These are phyloP conservation scores for Psittacara wagleri DNA, from an alignment of 2,113 vertebrate genomes.

Conservation along the genomic window DNA sequence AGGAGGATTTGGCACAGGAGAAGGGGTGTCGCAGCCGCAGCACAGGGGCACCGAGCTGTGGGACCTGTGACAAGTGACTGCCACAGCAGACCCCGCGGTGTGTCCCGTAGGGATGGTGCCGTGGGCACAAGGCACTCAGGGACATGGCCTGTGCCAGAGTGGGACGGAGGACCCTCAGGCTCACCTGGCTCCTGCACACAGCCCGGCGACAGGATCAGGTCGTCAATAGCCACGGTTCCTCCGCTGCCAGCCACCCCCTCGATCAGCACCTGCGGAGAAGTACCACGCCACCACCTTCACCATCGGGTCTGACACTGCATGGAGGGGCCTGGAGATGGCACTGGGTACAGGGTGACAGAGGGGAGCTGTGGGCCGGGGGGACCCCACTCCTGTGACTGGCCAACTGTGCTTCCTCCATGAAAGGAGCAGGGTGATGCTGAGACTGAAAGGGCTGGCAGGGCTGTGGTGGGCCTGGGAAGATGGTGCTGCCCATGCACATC, in stretches of 20 bases:
- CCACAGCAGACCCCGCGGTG: not conserved
- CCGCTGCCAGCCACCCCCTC: conserved; percentile 66
- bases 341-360: not conserved
- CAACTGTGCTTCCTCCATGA: fast-evolving
- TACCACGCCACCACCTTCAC: fast-evolving
- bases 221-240: conserved; percentile 84
- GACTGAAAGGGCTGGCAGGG: not conserved
- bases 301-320: fast-evolving
- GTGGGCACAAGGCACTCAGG: not conserved
- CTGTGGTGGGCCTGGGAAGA: not conserved
- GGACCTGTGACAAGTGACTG: not conserved
- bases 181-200: conserved; percentile 74
- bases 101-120: not conserved
- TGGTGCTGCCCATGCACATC: not conserved
- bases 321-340: fast-evolving
- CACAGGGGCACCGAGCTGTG: not conserved
- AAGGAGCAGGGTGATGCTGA: fast-evolving
- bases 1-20: not conserved
- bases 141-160: fast-evolving
- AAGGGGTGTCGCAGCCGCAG: not conserved
- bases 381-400: not conserved
- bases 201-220: conserved; percentile 80
- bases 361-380: fast-evolving
- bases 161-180: not conserved
- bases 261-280: conserved; percentile 80